A percentile compares a stretch with the other conserved stretches of the same genome.
Evolutionary conservation across 2,797 vertebrate species (phyloP).

Genomic region (Danio tinwini): DNA sequence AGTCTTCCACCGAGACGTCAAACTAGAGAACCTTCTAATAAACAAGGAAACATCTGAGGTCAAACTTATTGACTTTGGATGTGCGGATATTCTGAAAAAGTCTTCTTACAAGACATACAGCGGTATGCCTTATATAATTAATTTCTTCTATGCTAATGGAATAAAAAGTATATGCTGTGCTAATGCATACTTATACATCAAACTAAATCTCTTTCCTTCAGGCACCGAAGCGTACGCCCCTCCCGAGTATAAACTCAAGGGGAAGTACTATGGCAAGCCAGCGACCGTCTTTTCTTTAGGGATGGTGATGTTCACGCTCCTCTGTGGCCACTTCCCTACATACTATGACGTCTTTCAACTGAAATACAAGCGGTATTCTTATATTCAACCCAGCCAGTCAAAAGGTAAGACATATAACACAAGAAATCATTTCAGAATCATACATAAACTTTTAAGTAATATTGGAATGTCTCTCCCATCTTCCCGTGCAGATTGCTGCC

Average conservation of each 20-base stretch:
- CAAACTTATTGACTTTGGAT: slow-evolving; percentile 3
- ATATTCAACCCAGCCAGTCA: background rate
- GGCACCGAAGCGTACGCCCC: background rate
- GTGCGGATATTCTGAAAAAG: background rate
- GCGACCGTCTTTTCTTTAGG: background rate
- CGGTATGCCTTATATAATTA: no score
- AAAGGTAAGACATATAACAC: background rate
- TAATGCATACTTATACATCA: background rate
- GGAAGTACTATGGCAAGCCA: background rate
- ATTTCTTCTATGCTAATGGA: no score
- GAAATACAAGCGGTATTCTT: background rate
- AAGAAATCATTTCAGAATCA: background rate
- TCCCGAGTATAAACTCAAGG: background rate
- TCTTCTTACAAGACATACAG: no score
- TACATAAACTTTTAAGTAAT: background rate
- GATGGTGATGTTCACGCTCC: background rate
- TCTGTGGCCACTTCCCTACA: background rate
- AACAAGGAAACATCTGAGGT: background rate
- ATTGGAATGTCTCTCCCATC: background rate
- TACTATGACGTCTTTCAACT: background rate
- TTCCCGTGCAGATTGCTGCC: background rate
- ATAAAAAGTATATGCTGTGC: background rate
- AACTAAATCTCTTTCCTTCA: background rate
- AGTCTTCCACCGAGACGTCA: background rate
- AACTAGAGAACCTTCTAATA: background rate